These are phyloP conservation scores for Hypselothyrea guttata DNA, from an alignment of 2,888 invertebrate species.

Conservation along the genomic window DNA sequence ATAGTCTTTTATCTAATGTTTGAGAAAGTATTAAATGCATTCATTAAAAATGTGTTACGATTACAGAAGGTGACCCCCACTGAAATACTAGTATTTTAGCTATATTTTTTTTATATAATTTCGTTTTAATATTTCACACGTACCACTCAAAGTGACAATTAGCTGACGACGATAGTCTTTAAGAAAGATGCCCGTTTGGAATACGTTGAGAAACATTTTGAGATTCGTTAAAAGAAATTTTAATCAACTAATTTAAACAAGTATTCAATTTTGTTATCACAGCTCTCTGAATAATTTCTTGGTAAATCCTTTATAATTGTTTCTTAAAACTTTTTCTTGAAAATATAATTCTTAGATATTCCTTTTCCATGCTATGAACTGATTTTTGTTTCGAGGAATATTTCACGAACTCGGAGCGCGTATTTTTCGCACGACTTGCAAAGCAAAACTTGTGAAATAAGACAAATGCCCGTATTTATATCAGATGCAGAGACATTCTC, in stretches of 20 bases:
- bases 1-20: too few species aligned
- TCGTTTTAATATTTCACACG: too few species aligned
- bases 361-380: constrained; percentile 53
- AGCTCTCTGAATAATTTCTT: constrained; percentile 31
- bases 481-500: neutral
- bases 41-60: too few species aligned
- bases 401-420: neutral
- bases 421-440: constrained; percentile 1
- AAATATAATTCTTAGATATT: constrained; percentile 24
- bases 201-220: constrained; percentile 41
- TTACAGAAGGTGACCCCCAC: too few species aligned
- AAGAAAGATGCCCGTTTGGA: constrained; percentile 63
- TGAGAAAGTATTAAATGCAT: too few species aligned
- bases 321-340: constrained; percentile 27
- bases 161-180: constrained; percentile 65
- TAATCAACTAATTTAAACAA: neutral
- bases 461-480: constrained; percentile 32
- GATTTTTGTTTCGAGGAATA: neutral
- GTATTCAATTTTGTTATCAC: constrained; percentile 44
- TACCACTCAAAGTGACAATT: constrained; percentile 70
- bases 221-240: neutral
- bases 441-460: constrained; percentile 47
- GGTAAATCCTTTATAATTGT: constrained; percentile 1
- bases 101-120: too few species aligned
- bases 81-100: too few species aligned